Evolutionary conservation across 2,113 vertebrate genomes (phyloP), one percentile per base, ranked within the genome.

Genomic region (Pogona vitticeps): DNA sequence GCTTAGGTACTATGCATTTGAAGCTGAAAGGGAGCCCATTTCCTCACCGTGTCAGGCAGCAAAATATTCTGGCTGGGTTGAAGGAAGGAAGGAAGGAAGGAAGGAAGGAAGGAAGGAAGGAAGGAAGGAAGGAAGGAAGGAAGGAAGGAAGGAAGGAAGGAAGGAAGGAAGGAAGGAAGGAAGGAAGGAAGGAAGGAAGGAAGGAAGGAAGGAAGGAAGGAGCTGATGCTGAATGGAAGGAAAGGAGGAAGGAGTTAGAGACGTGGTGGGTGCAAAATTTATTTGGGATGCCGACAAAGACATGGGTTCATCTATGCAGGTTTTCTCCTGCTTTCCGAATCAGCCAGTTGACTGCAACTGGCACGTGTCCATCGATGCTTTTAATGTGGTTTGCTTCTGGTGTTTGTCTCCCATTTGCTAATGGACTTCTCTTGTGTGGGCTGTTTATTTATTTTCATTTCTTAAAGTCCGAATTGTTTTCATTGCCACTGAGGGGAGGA

Each of bases 391-490:
- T 92, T 80, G 76, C 88, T 79, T 93, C 92, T 89, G 79, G 14
- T 90, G 86, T 91, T 68, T 93, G 81, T 86, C 80, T 38, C 68
- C 52, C 71, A 46, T 86, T 77, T 82, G 59, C 78, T 91, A 73
- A 92, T 85, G 79, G 68, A 68, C 73, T 82, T 9, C 72, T 70
- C 61, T 70, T 89, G 67, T 59, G 90, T 38, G 77, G 80, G 87
- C 77, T 92, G 70, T 89, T 93, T 88, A 33, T 89, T 91, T 91
- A 70, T 90, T 88, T 82, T 90, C 86, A 73, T n/a, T n/a, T n/a
- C n/a, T n/a, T n/a, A n/a, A n/a, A 38, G 31, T 78, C 86, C 58
- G 67, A 21, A 23, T 88, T 91, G 85, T 85, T 92, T 92, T 88
- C 56, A 61, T 89, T 89, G 52, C 80, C 86, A 73, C 76, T 84